Conservation (phyloP, 2,113 vertebrate species). For the Heterochromis multidens region DNA sequence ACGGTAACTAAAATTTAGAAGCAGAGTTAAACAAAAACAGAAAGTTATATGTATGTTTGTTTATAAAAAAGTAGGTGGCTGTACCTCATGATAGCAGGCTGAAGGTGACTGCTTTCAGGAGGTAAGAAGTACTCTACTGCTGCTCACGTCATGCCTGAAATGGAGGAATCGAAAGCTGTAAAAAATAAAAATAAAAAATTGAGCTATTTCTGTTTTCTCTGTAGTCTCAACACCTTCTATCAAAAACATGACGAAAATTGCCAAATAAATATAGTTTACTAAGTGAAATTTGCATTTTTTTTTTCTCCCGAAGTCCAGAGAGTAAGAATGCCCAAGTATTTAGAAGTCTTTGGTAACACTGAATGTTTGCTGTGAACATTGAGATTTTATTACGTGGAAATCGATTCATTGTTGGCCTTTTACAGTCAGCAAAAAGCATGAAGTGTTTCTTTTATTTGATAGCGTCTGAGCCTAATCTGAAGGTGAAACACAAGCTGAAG, state of each 20-base stretch:
- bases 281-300: too few species aligned
- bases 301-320: neutral
- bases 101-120: neutral
- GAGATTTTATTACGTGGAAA: neutral
- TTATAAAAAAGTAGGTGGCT: too few species aligned
- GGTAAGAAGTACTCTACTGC: neutral
- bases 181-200: neutral
- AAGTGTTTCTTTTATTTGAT: neutral
- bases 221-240: neutral
- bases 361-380: neutral
- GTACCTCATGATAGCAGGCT: too few species aligned
- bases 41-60: too few species aligned
- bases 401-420: neutral
- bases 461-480: conserved; percentile 94
- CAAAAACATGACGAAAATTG: neutral
- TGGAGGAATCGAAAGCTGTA: neutral
- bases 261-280: neutral
- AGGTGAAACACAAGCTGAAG: conserved; percentile 89
- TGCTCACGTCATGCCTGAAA: neutral
- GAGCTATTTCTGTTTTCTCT: neutral
- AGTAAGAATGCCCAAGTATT: neutral
- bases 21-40: too few species aligned
- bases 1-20: too few species aligned
- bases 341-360: neutral
- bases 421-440: neutral